These are phyloP conservation scores for Micronycteris hirsuta DNA, from an alignment of 2,113 vertebrate species.

Conservation along the genomic window DNA sequence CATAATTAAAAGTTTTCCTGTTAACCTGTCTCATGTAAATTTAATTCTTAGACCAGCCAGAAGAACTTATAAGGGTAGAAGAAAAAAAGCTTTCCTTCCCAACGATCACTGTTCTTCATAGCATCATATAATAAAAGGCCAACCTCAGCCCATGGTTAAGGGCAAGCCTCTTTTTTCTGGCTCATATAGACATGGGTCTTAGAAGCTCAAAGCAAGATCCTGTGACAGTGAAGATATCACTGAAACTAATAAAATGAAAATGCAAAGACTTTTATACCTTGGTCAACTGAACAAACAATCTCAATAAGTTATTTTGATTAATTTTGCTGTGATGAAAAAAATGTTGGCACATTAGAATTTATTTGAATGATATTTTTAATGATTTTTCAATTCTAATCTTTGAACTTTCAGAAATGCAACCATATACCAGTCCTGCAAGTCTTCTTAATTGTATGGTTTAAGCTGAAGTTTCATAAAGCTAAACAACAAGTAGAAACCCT, in stretches of 20 bases:
- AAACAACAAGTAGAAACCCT: neutral
- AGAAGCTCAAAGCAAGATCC: slow-evolving; percentile 9
- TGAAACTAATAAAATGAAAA: slow-evolving; percentile 33
- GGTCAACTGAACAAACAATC: neutral
- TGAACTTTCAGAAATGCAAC: slow-evolving; percentile 8
- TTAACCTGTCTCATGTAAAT: neutral
- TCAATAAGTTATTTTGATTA: slow-evolving; percentile 2
- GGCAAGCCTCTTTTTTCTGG: neutral
- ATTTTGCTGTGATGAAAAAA: neutral
- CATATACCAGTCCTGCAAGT: neutral
- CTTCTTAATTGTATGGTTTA: neutral
- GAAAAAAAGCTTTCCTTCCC: neutral
- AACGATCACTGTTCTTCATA: neutral
- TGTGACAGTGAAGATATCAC: neutral
- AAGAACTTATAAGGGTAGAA: neutral
- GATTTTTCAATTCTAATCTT: neutral
- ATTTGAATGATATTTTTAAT: neutral
- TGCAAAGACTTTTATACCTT: neutral
- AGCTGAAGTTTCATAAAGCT: neutral
- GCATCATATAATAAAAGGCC: neutral
- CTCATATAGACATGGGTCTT: neutral
- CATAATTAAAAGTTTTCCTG: neutral
- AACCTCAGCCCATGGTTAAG: neutral
- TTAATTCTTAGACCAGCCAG: neutral
- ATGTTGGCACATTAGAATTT: neutral